Conservation (phyloP, 2,888 invertebrate species). For the Drosophila diplacantha region DNA sequence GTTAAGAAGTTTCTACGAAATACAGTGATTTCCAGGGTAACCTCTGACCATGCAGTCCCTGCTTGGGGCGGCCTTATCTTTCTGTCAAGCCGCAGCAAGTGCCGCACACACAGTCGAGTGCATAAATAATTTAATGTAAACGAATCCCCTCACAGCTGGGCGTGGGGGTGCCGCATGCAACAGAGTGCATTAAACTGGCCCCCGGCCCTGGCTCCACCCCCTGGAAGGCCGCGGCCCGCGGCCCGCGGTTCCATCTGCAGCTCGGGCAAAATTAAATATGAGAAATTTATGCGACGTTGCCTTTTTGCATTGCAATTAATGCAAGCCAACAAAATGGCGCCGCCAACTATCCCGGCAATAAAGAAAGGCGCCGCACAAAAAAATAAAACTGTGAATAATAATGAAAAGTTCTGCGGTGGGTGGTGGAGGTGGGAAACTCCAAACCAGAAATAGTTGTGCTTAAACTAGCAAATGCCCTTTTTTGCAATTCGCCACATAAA, state of each 20-base stretch:
- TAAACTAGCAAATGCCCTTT: conserved; percentile 19
- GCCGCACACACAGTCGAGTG: conserved; percentile 54
- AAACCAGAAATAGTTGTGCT: neutral
- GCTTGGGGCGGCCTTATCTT: conserved; percentile 1
- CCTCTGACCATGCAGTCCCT: neutral
- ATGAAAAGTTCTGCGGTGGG: conserved; percentile 21
- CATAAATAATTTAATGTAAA: conserved; percentile 69
- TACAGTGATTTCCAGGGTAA: neutral
- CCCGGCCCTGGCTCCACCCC: neutral
- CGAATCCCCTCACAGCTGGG: conserved; percentile 46
- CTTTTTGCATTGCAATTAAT: conserved; percentile 62
- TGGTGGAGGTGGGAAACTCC: neutral
- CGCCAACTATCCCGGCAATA: conserved; percentile 27
- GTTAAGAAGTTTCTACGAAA: too few relatives aligned
- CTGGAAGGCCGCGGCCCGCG: conserved; percentile 2
- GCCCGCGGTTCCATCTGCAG: conserved; percentile 28
- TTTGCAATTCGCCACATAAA: too few relatives aligned
- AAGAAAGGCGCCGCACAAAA: conserved; percentile 6
- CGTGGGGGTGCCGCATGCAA: conserved; percentile 22
- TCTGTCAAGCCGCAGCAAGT: conserved; percentile 30
- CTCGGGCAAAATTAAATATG: conserved; percentile 63
- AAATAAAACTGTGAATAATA: conserved; percentile 17
- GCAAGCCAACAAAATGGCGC: conserved; percentile 51
- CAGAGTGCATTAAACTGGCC: conserved; percentile 40
- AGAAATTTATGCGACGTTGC: conserved; percentile 67